phyloP scores from a whole-genome alignment of 1,140 invertebrate species.

The Batillaria attramentaria region DNA sequence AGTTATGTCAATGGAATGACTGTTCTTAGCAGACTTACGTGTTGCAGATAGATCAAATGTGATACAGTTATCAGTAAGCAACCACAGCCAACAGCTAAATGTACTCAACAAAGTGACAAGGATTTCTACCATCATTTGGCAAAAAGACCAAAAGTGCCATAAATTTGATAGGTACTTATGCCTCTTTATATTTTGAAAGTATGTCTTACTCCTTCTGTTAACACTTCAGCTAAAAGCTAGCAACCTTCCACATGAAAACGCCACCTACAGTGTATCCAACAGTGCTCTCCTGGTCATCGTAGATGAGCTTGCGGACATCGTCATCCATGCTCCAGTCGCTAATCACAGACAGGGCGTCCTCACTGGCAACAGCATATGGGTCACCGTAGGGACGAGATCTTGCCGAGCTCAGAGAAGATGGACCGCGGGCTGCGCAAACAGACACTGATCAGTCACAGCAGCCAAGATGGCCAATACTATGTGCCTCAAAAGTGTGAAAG shows the following conservation, averaged over 20 bases:
- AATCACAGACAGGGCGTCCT: conserved; percentile 58
- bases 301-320: conserved; percentile 61
- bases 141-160: background rate
- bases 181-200: background rate
- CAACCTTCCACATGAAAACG: too few relatives aligned
- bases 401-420: conserved; percentile 13
- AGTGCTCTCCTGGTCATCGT: conserved; percentile 56
- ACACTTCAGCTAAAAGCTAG: too few relatives aligned
- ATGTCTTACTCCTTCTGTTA: too few relatives aligned
- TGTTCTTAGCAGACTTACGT: too few relatives aligned
- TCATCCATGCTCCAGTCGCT: conserved; percentile 68
- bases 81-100: too few relatives aligned
- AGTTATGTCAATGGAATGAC: too few relatives aligned
- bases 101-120: too few relatives aligned
- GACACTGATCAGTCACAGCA: too few relatives aligned
- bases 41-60: too few relatives aligned
- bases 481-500: too few relatives aligned
- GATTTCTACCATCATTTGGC: too few relatives aligned
- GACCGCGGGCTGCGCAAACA: background rate
- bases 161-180: background rate
- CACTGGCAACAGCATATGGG: conserved; percentile 65
- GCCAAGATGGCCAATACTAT: background rate
- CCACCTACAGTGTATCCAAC: conserved; percentile 40
- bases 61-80: too few relatives aligned
- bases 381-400: conserved; percentile 63